Evolutionary conservation across 2,888 invertebrate genomes (phyloP), one percentile per base, ranked within the genome.

Genomic region (Colostygia pectinataria): DNA sequence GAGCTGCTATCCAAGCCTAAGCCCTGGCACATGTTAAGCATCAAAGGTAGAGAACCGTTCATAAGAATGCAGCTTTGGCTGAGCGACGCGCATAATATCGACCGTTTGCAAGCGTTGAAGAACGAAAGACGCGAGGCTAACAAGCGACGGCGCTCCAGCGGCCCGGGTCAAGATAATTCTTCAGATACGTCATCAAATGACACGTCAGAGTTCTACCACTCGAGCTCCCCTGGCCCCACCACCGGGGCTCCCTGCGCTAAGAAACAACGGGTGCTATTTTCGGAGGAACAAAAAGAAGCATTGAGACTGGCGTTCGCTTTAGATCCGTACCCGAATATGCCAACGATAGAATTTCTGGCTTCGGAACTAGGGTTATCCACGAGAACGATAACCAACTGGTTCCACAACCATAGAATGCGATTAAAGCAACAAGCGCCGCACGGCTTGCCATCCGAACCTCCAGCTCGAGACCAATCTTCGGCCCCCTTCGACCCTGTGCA

Each of bases 391-490:
- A 98, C 98, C 53, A 99, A 99, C 86, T 99, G 99, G 99, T 99
- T 99, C 92, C 99, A 99, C 92, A 99, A 99, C 82, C 99, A 99
- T 80, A 94, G 99, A 67, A 99, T 99, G 98, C 93, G 99, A 56
- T 93, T 98, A 75, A 99, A 99, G 86, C 97, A 97, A 76, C 96
- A 96, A 74, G 94, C 94, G 41, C 96, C 96, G 1, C 96, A 96
- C 69, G 94, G 95, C 0, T 91, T 94, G 14, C 93, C 93, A 0
- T 94, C 94, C 39, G 93, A 94, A 47, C 94, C 95, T 6, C 95
- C 95, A 1, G 93, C 94, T 25, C 91, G 95, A 13, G 95, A 95
- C 70, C 94, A 94, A 62, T 91, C 93, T 13, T 82, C 92, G 18
- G 93, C 95, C 29, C 95, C 96, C 8, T 97, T 98, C 82, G 98